Evolutionary conservation across 2,797 vertebrate species (phyloP), one percentile per base, ranked within the genome.

Genomic region (Xiphophorus birchmanni): DNA sequence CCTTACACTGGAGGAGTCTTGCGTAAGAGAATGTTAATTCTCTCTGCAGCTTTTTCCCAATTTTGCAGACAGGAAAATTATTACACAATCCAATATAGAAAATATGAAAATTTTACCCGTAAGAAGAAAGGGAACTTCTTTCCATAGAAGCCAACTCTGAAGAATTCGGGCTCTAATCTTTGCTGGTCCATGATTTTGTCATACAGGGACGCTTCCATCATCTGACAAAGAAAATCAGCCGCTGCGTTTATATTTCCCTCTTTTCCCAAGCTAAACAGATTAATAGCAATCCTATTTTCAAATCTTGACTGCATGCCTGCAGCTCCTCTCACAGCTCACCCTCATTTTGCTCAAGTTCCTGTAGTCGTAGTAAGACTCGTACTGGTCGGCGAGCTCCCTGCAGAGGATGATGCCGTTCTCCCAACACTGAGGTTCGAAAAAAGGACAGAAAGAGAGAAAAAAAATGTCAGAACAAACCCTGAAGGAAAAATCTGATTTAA

Each of bases 121-220:
- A 99, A 93, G 95, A 99, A 99, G 95, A 99, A 99, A 56, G 99
- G 99, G 83, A 99, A 99, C 87, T 99, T 99, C 88, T 99, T 99
- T 29, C 99, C 99, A 45, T 99, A 99, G 95, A 99, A 99, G 63
- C 98, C 99, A 77, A 99, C 97, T 93, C 99, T 92, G 94, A 99
- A 99, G 95, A 99, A 99, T 88, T 99, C 99, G 0, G 99, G 99
- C 78, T 99, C 99, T 84, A 99, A 91, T 69, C 98, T 96, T 79
- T 99, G 99, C 87, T 99, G 98, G 93, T 99, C 99, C 98, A 99
- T 99, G 84, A 99, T 99, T 95, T 99, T 99, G 94, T 99, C 99
- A 44, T 99, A 99, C 44, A 99, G 94, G 42, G 98, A 98, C 0
- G 99, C 99, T 90, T 99, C 99, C 97, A 97, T 99, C 97, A 99